Conservation (phyloP, 2,113 vertebrate species). For the Galeopterus variegatus region DNA sequence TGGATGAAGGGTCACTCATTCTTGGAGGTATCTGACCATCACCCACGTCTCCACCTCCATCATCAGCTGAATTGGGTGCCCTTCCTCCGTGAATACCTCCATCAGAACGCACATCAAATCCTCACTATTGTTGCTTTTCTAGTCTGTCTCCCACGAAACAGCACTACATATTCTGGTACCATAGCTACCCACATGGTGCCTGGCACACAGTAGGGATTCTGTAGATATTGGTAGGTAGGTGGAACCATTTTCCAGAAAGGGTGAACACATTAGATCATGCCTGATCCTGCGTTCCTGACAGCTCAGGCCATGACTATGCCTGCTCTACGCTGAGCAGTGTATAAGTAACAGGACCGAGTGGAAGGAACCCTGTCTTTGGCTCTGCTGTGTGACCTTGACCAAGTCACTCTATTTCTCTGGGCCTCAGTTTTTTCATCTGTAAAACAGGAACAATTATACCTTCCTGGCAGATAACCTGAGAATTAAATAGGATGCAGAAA, state of each 20-base stretch:
- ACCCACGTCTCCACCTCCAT: neutral
- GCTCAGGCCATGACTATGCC: neutral
- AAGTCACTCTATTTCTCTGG: neutral
- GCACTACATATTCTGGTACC: no score
- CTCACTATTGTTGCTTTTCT: neutral
- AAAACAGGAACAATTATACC: neutral
- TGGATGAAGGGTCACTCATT: neutral
- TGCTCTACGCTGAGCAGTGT: neutral
- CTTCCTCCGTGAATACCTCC: neutral
- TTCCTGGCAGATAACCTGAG: neutral
- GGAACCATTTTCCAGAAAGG: neutral
- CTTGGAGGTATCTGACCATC: neutral
- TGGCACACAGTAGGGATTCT: neutral
- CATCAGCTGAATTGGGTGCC: accelerated
- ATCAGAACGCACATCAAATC: neutral
- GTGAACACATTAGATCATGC: neutral
- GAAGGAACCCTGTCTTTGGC: neutral
- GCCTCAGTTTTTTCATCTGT: neutral
- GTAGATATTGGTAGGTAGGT: neutral
- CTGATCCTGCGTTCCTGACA: neutral
- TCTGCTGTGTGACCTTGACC: slow-evolving; percentile 22
- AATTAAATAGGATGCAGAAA: neutral
- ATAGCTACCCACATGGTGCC: neutral
- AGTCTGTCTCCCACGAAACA: neutral
- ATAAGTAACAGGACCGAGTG: neutral